Conservation (phyloP, 2,888 invertebrate species). For the Acronicta aceris region DNA sequence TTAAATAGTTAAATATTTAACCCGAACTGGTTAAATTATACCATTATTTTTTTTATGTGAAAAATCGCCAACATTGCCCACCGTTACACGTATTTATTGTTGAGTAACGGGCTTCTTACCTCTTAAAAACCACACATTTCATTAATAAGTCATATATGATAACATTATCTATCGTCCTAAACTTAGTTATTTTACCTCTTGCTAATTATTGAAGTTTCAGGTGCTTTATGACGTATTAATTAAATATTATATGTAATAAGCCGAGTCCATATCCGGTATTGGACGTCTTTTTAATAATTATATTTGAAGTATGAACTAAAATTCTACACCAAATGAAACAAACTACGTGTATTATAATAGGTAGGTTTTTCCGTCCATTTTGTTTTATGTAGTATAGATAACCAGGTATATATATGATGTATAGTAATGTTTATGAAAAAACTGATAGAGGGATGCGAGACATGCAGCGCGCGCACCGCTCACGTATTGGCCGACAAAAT, state of each 20-base stretch:
- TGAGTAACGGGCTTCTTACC: no score
- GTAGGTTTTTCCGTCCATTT: constrained; percentile 3
- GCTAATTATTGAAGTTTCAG: not conserved
- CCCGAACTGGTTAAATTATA: no score
- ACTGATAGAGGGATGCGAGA: constrained; percentile 32
- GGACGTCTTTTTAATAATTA: not conserved
- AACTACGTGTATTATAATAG: no score
- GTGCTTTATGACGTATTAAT: not conserved
- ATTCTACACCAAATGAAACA: no score
- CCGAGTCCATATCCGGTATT: not conserved
- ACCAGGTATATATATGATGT: constrained; percentile 25
- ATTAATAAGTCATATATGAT: no score
- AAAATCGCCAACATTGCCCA: no score
- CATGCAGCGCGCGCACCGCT: constrained; percentile 37
- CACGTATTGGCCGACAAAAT: constrained; percentile 30
- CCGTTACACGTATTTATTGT: no score
- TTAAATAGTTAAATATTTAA: no score
- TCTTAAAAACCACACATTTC: no score
- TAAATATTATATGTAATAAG: not conserved
- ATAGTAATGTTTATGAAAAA: constrained; percentile 1
- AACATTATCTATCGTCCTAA: no score
- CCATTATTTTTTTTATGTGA: no score
- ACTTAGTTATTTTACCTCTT: no score
- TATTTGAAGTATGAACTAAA: not conserved
- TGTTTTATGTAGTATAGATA: not conserved